Conservation (phyloP, 2,797 vertebrate species). For the Decapterus maruadsi region DNA sequence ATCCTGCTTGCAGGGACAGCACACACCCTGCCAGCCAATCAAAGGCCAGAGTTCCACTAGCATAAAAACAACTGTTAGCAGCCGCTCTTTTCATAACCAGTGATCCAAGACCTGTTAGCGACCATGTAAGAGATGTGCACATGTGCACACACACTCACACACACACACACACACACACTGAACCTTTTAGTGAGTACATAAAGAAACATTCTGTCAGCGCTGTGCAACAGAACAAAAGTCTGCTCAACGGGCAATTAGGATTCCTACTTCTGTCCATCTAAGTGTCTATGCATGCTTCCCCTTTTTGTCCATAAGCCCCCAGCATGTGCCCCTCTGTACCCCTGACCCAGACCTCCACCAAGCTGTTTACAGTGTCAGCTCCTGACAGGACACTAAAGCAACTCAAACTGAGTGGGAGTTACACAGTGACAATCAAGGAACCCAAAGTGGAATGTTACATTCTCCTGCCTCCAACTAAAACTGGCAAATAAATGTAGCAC, state of each 20-base stretch:
- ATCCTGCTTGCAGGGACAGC: constrained; percentile 42
- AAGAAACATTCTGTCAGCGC: constrained; percentile 63
- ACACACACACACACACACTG: constrained; percentile 39
- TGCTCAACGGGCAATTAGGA: constrained; percentile 59
- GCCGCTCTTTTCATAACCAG: constrained; percentile 78
- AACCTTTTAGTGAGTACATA: constrained; percentile 60
- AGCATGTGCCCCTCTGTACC: constrained; percentile 1
- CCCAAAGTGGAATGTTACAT: too few species aligned
- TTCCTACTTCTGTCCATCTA: constrained; percentile 43
- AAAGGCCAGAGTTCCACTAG: constrained; percentile 53
- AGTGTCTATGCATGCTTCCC: constrained; percentile 48
- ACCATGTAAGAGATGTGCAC: constrained; percentile 62
- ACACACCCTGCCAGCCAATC: constrained; percentile 59
- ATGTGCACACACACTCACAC: constrained; percentile 34
- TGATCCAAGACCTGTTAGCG: constrained; percentile 85
- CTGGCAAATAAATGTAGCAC: too few species aligned
- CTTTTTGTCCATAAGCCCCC: neutral
- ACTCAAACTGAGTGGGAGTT: too few species aligned
- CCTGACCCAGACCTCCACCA: constrained; percentile 24
- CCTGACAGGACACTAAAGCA: constrained; percentile 1
- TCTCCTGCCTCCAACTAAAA: too few species aligned
- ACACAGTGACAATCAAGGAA: too few species aligned
- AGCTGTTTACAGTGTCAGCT: constrained; percentile 28
- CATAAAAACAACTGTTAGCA: constrained; percentile 73
- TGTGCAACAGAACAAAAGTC: constrained; percentile 65